Evolutionary conservation across 2,797 vertebrate species (phyloP), one percentile per base, ranked within the genome.

Genomic region (Sus cebifrons): DNA sequence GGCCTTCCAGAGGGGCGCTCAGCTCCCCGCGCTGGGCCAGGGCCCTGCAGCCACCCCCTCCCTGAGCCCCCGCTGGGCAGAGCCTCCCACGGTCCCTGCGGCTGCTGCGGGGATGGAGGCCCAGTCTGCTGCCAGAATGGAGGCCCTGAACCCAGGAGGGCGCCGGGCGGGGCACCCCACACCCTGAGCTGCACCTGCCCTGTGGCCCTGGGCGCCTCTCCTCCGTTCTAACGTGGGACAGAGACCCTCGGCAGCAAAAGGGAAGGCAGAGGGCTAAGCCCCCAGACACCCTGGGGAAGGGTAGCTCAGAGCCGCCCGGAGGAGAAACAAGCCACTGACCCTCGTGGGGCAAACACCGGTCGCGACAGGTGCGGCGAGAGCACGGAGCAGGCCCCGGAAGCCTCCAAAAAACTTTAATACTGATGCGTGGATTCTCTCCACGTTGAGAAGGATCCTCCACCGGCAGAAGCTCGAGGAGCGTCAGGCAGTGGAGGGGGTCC

Each of bases 391-490:
- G 74, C 7, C 86, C 86, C 0, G 0, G 32, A 78, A 89, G 74
- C 86, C 96, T 91, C 58, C 20, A 54, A 21, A 82, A 92, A 56
- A 8, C 86, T 97, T 97, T 97, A 98, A 98, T 98, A 32, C 44
- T 1, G 18, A 27, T 0, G 18, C 1, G 2, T 5, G 73, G 52
- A 6, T 0, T 67, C 18, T 17, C 2, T 49, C 44, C 77, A 65
- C 21, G 0, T 0, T 10, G 62, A n/a, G 14, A 4, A 27, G 58
- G 6, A 0, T 25, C 54, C 95, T 32, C 10, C 56, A 44, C 68
- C 49, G 20, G 2, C 1, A 20, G 78, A 86, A 10, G 60, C 23
- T 58, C 4, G 1, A 36, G 0, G 3, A 29, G 25, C 12, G 0
- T 74, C 85, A 87, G 67, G 84, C 89, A 5, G 73, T 54, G 17